Conservation (phyloP, 2,888 invertebrate species). For the Limnephilus lunatus region DNA sequence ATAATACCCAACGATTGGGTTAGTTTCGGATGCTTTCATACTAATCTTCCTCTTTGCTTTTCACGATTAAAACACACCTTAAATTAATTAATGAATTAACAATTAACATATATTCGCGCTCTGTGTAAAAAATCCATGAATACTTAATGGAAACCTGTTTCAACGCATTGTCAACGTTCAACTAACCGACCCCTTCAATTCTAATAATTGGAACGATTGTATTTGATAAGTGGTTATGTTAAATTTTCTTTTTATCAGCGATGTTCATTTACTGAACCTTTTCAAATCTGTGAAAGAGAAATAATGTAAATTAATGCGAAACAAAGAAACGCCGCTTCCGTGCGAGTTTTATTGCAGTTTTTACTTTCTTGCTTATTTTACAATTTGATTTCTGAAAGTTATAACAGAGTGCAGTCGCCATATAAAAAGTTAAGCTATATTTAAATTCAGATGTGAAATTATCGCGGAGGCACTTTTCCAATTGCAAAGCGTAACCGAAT, state of each 20-base stretch:
- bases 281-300: neutral
- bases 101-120: neutral
- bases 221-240: neutral
- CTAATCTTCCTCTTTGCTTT: no score
- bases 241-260: neutral
- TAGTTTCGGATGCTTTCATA: no score
- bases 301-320: constrained; percentile 27
- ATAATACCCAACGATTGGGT: no score
- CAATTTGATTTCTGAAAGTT: constrained; percentile 42
- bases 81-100: no score
- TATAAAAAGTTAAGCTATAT: constrained; percentile 40
- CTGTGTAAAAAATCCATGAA: neutral
- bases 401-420: constrained; percentile 23
- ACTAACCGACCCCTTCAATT: neutral
- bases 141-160: neutral
- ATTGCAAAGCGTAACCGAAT: constrained; percentile 40
- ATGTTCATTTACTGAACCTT: neutral
- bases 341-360: constrained; percentile 28
- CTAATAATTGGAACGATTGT: neutral
- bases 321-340: neutral
- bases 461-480: constrained; percentile 43
- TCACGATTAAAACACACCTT: no score
- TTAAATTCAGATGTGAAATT: constrained; percentile 40
- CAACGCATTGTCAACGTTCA: neutral
- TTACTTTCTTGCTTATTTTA: constrained; percentile 26